A percentile compares a stretch with the other conserved stretches of the same genome.
These are phyloP conservation scores for Vireo altiloquus DNA, from an alignment of 2,113 vertebrate genomes.

Conservation along the genomic window DNA sequence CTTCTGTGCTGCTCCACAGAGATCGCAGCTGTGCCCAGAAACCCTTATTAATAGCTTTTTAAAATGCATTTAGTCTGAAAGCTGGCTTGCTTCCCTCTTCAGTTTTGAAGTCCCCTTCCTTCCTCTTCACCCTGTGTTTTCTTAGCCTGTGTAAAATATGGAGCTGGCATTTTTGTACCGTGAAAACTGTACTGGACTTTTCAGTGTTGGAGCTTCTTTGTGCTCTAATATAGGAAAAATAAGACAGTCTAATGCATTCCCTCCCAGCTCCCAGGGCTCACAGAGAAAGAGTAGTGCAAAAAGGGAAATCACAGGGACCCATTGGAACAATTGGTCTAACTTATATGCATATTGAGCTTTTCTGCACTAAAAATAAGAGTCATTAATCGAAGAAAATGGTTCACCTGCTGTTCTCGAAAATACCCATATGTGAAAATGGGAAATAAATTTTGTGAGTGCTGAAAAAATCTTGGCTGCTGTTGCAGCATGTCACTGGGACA, in stretches of 20 bases:
- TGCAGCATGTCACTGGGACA: background rate
- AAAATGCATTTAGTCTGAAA: background rate
- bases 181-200: background rate
- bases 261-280: background rate
- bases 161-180: background rate
- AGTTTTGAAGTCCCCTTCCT: background rate
- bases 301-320: background rate
- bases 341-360: background rate
- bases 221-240: background rate
- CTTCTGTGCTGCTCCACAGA: background rate
- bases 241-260: background rate
- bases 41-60: background rate
- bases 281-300: background rate
- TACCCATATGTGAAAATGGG: background rate
- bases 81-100: background rate
- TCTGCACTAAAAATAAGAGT: constrained; percentile 21
- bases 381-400: background rate
- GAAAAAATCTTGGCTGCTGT: background rate
- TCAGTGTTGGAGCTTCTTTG: background rate
- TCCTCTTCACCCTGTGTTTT: background rate
- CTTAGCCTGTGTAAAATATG: background rate
- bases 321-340: background rate
- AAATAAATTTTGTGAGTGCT: background rate
- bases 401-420: constrained; percentile 23
- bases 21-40: background rate